These are phyloP conservation scores for Spondyliosoma cantharus DNA, from an alignment of 2,797 vertebrate species.

Conservation along the genomic window DNA sequence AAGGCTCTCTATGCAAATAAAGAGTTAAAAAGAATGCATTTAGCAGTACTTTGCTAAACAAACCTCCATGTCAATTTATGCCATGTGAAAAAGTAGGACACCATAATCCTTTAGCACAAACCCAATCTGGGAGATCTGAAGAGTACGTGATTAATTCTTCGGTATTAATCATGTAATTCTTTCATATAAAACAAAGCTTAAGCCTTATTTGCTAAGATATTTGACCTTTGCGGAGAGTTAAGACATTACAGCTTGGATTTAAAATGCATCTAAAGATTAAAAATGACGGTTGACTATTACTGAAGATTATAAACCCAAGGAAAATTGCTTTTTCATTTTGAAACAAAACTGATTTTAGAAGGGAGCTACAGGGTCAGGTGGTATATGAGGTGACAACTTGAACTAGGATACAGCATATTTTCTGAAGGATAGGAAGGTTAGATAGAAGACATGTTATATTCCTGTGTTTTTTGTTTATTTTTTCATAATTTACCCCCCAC, in stretches of 20 bases:
- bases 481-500: slow-evolving; percentile 61
- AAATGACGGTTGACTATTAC: slow-evolving; percentile 89
- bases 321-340: slow-evolving; percentile 90
- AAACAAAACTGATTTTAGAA: slow-evolving; percentile 87
- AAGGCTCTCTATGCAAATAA: slow-evolving; percentile 42
- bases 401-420: slow-evolving; percentile 60
- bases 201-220: slow-evolving; percentile 90
- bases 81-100: slow-evolving; percentile 88
- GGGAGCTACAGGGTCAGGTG: slow-evolving; percentile 83
- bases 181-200: slow-evolving; percentile 92
- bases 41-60: slow-evolving; percentile 79
- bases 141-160: slow-evolving; percentile 90
- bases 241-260: slow-evolving; percentile 89
- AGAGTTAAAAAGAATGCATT: slow-evolving; percentile 80
- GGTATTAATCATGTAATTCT: slow-evolving; percentile 91
- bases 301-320: slow-evolving; percentile 88
- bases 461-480: slow-evolving; percentile 38
- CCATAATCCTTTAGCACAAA: slow-evolving; percentile 87
- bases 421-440: slow-evolving; percentile 65
- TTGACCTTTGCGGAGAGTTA: slow-evolving; percentile 90
- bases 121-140: slow-evolving; percentile 88
- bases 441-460: slow-evolving; percentile 61
- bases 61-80: slow-evolving; percentile 84
- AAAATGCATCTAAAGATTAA: slow-evolving; percentile 92
- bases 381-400: slow-evolving; percentile 81